Base-by-base conservation (phyloP, 2,888 invertebrate species). In the Helicoverpa assulta region DNA sequence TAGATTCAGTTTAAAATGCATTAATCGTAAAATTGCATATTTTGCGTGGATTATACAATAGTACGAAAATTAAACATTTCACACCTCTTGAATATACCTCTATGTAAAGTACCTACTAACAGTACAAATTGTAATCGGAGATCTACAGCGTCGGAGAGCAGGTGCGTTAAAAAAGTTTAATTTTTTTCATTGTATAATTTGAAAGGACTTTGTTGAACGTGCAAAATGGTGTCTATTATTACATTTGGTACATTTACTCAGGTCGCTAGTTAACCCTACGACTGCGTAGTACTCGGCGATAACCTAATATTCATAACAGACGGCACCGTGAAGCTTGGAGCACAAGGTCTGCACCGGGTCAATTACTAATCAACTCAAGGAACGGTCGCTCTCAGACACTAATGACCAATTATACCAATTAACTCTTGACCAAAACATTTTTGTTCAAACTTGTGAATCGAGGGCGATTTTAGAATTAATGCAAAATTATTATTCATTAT, bases 291-390 rank as follows among this genome's bases (percentile, higher is more conserved):
- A 75, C 59, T 70, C 50, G 37, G 64, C 56, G 85, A 83, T 83
- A 85, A 84, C 83, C 85, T 81, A 82, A 85, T 84, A 79, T 73
- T 73, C 72, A 69, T 73, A 78, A 75, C 79, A 80, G 78, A 81
- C 80, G 80, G 71, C 72, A 80, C 67, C 51, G 77, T 74, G 76
- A 72, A 81, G 81, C 79, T 77, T 77, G 77, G 81, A 76, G 77
- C 80, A 85, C 91, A 91, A 92, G 93, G 93, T 85, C 88, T 85
- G 79, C 81, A 87, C 82, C 83, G 83, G 92, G 94, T 95, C 94
- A 95, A 95, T 93, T 94, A 89, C 87, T 92, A 94, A 94, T 94
- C 91, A 94, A 92, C 90, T 89, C 88, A 89, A 90, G 90, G 85
- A 90, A 85, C 90, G 88, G 85, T 86, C 85, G 80, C 85, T 87